Evolutionary conservation across 2,797 vertebrate species (phyloP), one percentile per base, ranked within the genome.

Genomic region (Ptychobarbus kaznakovi): DNA sequence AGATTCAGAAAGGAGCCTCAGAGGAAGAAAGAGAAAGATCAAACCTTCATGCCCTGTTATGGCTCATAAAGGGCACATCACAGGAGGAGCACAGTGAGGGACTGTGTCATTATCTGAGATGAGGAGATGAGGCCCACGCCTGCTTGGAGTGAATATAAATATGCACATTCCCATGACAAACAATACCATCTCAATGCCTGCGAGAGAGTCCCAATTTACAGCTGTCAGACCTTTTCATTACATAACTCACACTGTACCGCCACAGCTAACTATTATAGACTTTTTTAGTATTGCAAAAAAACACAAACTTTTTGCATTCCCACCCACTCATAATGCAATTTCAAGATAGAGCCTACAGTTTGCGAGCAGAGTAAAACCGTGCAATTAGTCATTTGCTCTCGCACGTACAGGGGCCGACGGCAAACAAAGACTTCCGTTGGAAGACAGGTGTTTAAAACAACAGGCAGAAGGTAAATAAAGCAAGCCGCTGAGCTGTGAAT

Each of bases 31-130:
- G 28, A 88, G 79, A 88, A 77, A 89, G 83, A 89, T 86, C 86
- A 89, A 88, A 86, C 80, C 86, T 89, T 87, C 87, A 90, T 89
- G 85, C 69, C 80, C 88, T 84, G 81, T 85, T 88, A 89, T 86
- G 79, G 80, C 42, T 68, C 76, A 90, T 90, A 88, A 90, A 89
- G 89, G 51, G 69, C 81, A 86, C 63, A 80, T 85, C 83, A 76
- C 82, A 79, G 74, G 87, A 89, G 81, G 42, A 82, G 56, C 72
- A 46, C 74, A 70, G 61, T 70, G 46, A 80, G 49, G 70, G 77
- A 80, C 70, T n/a, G 77, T 38, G 69, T 84, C 73, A 88, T 87
- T 79, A 83, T 89, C 61, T 53, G 53, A 86, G 69, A 87, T 81
- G 61, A 69, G 72, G 51, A 85, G 79, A 82, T 85, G 82, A 86